Conservation (phyloP, 2,113 vertebrate species). For the Oreochromis spilurus region DNA sequence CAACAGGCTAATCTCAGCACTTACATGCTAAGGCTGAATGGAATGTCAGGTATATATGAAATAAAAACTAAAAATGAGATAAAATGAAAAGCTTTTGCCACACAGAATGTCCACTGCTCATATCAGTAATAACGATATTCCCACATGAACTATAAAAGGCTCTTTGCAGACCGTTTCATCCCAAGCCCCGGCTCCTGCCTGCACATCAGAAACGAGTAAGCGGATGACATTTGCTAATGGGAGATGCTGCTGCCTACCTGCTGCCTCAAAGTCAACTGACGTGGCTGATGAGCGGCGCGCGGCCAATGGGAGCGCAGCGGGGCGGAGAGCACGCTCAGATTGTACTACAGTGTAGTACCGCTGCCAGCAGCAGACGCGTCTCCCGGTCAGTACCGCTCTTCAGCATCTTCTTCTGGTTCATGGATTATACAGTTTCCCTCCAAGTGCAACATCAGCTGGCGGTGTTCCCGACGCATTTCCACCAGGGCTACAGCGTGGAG, state of each 20-base stretch:
- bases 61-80: background rate
- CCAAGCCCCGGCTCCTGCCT: background rate
- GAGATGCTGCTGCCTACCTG: background rate
- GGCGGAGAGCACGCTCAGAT: conserved; percentile 59
- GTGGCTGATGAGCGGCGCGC: conserved; percentile 14
- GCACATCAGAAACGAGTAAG: background rate
- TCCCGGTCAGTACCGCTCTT: conserved; percentile 21
- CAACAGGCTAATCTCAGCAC: background rate
- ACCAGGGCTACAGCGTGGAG: conserved; percentile 69
- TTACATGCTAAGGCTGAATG: background rate
- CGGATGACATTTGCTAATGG: background rate
- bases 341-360: conserved; percentile 50
- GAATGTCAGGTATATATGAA: background rate
- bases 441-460: conserved; percentile 74
- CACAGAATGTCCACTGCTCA: background rate
- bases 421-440: conserved; percentile 76
- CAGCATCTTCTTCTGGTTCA: conserved; percentile 55
- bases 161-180: background rate
- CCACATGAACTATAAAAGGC: background rate
- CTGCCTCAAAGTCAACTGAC: background rate
- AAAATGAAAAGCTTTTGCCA: background rate
- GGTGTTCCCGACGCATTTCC: conserved; percentile 67
- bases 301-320: conserved; percentile 68
- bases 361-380: conserved; percentile 51
- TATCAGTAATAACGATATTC: background rate